Percentiles rank a stretch among this genome's conserved stretches.
These are phyloP conservation scores for Grantiella picta DNA, from an alignment of 2,113 vertebrate species.

Conservation along the genomic window DNA sequence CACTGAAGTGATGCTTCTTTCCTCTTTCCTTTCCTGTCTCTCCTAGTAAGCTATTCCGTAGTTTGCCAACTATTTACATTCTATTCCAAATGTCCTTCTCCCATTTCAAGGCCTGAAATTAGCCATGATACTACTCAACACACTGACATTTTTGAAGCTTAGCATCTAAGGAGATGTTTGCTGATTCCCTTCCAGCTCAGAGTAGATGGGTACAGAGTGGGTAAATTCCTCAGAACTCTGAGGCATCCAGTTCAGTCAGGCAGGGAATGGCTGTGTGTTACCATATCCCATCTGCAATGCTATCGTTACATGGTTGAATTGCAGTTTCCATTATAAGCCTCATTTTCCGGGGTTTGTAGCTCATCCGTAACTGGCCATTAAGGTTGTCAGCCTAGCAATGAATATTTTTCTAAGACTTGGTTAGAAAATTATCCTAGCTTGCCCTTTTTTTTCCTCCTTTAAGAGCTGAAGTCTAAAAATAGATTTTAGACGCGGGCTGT, in stretches of 20 bases:
- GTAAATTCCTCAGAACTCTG: not conserved
- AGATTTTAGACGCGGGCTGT: slow-evolving; percentile 26
- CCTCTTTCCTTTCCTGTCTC: not conserved
- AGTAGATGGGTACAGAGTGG: not conserved
- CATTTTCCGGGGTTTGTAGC: slow-evolving; percentile 28
- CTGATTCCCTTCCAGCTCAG: slow-evolving; percentile 6
- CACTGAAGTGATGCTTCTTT: not conserved
- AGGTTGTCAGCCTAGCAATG: slow-evolving; percentile 14
- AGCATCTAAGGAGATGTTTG: not conserved
- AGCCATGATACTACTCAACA: not conserved
- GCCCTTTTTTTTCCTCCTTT: not conserved
- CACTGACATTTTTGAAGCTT: not conserved
- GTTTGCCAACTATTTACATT: not conserved
- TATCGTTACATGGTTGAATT: not conserved
- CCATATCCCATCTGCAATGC: not conserved
- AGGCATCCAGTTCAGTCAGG: not conserved
- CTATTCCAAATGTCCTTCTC: not conserved
- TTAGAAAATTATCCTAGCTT: slow-evolving; percentile 6
- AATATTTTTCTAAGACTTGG: slow-evolving; percentile 21
- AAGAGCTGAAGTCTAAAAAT: slow-evolving; percentile 28
- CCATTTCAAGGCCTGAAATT: slow-evolving; percentile 2
- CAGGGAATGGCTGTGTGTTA: not conserved
- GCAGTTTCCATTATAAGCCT: slow-evolving; percentile 28
- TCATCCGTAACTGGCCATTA: slow-evolving; percentile 23
- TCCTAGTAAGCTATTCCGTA: not conserved